Evolutionary conservation across 2,888 invertebrate genomes (phyloP), one percentile per base, ranked within the genome.

Genomic region (Calliphora vomitoria): DNA sequence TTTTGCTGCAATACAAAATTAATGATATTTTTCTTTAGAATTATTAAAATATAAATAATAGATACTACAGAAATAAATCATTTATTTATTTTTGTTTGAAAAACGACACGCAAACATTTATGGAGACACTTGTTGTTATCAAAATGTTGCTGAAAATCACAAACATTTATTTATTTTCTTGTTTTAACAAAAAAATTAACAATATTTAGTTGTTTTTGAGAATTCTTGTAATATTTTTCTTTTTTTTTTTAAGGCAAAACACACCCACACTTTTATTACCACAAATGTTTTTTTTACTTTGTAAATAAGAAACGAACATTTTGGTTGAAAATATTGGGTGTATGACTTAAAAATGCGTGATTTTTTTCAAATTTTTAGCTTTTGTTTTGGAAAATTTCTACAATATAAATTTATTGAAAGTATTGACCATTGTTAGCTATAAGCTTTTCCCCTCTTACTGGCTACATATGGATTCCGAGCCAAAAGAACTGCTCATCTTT

Each of bases 41-140:
- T 3, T 41, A 41, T 18, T 72, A 11, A 18, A 71, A 18, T 10
- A 18, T 15, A 20, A 41, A 62, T 31, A 58, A 58, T 58, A 44
- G 10, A 44, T 44, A 44, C 10, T 10, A 38, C 4, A 68, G 6
- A 66, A 58, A 72, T 85, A 68, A 79, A 80, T 85, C 53, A 80
- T 80, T 71, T 78, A 13, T 44, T 41, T n/a, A n/a, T 25, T 11
- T 10, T 4, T 8, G 20, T 11, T 4, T 4, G 31, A 31, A 69
- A 74, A 35, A 55, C 15, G 74, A 64, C 85, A 85, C 85, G 85
- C 85, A 81, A 85, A 25, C 74, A 18, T 80, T 80, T 81, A 47
- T 35, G 47, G 80, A 62, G 80, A 85, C 85, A 85, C 80, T 85
- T 80, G 74, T 75, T 81, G 69, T 75, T 75, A 80, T 81, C 80